Conservation (phyloP, 2,888 invertebrate species). For the Pocota personata region DNA sequence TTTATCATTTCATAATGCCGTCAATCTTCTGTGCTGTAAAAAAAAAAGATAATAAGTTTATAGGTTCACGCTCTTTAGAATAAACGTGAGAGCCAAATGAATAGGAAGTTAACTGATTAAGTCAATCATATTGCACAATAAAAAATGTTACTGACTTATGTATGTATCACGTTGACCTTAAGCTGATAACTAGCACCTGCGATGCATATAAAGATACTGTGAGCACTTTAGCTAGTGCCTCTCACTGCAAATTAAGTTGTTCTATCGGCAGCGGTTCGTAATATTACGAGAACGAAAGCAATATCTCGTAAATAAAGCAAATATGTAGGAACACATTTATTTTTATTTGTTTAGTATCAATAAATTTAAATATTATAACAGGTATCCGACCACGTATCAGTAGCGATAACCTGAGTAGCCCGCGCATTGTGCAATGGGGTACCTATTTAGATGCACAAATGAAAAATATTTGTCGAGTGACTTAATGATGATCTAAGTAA, state of each 20-base stretch:
- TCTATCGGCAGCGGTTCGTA: background rate
- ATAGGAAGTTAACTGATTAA: too few species aligned
- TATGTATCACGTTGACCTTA: too few species aligned
- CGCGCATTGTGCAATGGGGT: background rate
- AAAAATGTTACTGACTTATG: too few species aligned
- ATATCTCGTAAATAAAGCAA: background rate
- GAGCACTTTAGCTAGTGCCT: background rate
- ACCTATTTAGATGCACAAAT: background rate
- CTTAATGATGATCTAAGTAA: slow-evolving; percentile 24
- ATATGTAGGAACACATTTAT: background rate
- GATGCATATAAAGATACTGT: background rate
- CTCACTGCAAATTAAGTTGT: background rate
- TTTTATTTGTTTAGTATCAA: background rate
- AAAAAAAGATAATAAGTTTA: too few species aligned
- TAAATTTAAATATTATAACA: background rate
- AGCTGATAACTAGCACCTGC: background rate
- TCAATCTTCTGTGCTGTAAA: too few species aligned
- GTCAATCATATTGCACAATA: too few species aligned
- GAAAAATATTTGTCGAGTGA: slow-evolving; percentile 17
- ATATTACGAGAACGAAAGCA: background rate
- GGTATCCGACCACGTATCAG: background rate
- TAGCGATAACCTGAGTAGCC: background rate
- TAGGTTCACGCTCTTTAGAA: too few species aligned
- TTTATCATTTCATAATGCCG: too few species aligned
- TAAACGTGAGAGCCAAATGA: too few species aligned